Base-by-base conservation (phyloP, 2,797 vertebrate genomes). In the Nothura maculosa region DNA sequence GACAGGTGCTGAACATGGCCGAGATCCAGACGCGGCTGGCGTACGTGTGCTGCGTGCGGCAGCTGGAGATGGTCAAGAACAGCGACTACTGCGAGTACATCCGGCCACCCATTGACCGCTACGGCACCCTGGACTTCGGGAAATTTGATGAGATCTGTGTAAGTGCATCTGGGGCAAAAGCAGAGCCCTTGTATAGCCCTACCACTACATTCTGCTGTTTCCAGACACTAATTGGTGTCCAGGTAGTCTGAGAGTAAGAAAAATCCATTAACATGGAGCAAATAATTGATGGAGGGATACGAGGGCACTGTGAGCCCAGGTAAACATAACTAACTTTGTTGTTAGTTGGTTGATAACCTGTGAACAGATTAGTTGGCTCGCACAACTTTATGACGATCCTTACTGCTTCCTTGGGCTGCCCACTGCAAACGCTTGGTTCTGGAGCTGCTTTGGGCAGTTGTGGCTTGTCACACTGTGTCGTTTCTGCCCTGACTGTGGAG, bases 1-100 rank as follows among this genome's bases (percentile, higher is more conserved):
- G 32, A 62, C 93, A 99, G 99, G 99, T 99, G 93, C 91, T 99
- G 97, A 99, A 99, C 97, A 99, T 99, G 99, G 99, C 99, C 0
- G 99, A 99, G 98, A 99, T 99, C 97, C 99, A 99, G 94, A 99
- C 99, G 0, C 98, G 99, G 2, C 98, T 99, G 8, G 99, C 99
- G 0, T 99, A 99, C 1, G 99, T 99, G 68, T 99, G 99, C 98
- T 99, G 99, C 1, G 99, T 99, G 83, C 97, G 98, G 83, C 99
- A 99, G 97, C 97, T 99, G 92, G 99, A 99, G 91, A 94, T 98
- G 95, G 99, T 99, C 85, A 98, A 97, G 98, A 98, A 81, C 96
- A 98, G 99, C 0, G 98, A 99, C 3, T 99, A 99, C 96, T 99
- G 99, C 54, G 99, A 99, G 97, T 99, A 99, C 94, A 98, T 99